Percentiles rank a stretch among this genome's conserved stretches.
phyloP scores from a whole-genome alignment of 1,140 invertebrate species.

The Pseudomyrmex dendroicus region DNA sequence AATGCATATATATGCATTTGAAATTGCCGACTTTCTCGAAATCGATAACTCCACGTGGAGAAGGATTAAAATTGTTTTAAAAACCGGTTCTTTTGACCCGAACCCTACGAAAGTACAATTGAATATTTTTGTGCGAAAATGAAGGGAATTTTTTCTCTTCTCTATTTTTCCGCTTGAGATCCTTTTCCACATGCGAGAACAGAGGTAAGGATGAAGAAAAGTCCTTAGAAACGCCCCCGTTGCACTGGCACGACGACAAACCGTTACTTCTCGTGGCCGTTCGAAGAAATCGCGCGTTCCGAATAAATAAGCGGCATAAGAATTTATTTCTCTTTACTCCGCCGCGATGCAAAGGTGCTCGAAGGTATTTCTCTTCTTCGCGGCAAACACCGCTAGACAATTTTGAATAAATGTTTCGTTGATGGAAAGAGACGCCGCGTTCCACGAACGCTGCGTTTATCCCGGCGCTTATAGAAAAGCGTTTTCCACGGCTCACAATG shows the following conservation, averaged over 20 bases:
- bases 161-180: neutral
- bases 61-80: neutral
- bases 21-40: slow-evolving; percentile 14
- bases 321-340: slow-evolving; percentile 59
- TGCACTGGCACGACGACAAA: slow-evolving; percentile 23
- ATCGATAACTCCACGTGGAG: slow-evolving; percentile 36
- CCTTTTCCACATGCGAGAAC: too few species aligned
- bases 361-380: slow-evolving; percentile 22
- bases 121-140: too few species aligned
- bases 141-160: neutral
- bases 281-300: slow-evolving; percentile 55
- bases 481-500: slow-evolving; percentile 18
- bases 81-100: too few species aligned
- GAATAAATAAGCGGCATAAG: slow-evolving; percentile 59
- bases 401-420: slow-evolving; percentile 37
- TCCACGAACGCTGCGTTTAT: slow-evolving; percentile 21
- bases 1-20: slow-evolving; percentile 13
- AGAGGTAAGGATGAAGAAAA: neutral
- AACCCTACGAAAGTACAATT: too few species aligned
- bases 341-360: neutral
- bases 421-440: slow-evolving; percentile 9
- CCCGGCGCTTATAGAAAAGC: slow-evolving; percentile 7
- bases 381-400: slow-evolving; percentile 21
- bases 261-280: slow-evolving; percentile 62
- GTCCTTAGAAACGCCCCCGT: neutral